Evolutionary conservation across 2,113 vertebrate species (phyloP).

Genomic region (Nibea albiflora): DNA sequence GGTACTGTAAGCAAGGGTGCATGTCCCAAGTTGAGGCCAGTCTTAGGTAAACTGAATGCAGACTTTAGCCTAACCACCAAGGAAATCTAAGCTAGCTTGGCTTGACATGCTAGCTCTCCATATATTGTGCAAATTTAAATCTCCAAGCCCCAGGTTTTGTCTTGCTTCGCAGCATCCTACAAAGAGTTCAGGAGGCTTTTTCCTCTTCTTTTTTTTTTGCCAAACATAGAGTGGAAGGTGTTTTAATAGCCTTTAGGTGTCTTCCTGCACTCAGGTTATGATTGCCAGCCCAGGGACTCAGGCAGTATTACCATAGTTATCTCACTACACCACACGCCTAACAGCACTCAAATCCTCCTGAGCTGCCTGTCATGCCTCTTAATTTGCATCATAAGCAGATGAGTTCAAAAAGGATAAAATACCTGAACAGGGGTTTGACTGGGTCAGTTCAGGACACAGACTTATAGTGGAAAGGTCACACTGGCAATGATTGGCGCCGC

Average conservation of each 20-base stretch:
- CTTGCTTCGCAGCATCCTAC: slow-evolving; percentile 49
- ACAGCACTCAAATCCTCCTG: slow-evolving; percentile 63
- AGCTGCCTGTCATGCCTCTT: slow-evolving; percentile 63
- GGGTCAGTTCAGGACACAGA: slow-evolving; percentile 21
- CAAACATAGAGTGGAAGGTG: slow-evolving; percentile 42
- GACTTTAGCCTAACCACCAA: slow-evolving; percentile 50
- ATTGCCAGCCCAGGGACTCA: slow-evolving; percentile 65
- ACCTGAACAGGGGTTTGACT: slow-evolving; percentile 31
- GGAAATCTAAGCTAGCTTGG: slow-evolving; percentile 60
- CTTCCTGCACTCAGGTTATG: slow-evolving; percentile 59
- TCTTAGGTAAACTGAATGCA: slow-evolving; percentile 52
- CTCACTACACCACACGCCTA: slow-evolving; percentile 57
- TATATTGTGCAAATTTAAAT: slow-evolving; percentile 55
- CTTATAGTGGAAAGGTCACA: slow-evolving; percentile 29
- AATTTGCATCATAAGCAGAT: slow-evolving; percentile 62
- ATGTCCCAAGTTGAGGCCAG: slow-evolving; percentile 43
- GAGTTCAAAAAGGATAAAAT: slow-evolving; percentile 44
- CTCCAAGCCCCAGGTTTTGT: slow-evolving; percentile 61
- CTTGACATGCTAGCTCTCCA: slow-evolving; percentile 33
- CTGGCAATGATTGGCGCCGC: neutral
- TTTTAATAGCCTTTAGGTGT: slow-evolving; percentile 52
- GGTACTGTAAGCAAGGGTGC: slow-evolving; percentile 37
- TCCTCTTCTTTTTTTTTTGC: slow-evolving; percentile 42
- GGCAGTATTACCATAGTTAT: slow-evolving; percentile 69
- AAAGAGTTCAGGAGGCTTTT: slow-evolving; percentile 44